Evolutionary conservation across 2,797 vertebrate genomes (phyloP), one percentile per base, ranked within the genome.

Genomic region (Amniataba percoides): DNA sequence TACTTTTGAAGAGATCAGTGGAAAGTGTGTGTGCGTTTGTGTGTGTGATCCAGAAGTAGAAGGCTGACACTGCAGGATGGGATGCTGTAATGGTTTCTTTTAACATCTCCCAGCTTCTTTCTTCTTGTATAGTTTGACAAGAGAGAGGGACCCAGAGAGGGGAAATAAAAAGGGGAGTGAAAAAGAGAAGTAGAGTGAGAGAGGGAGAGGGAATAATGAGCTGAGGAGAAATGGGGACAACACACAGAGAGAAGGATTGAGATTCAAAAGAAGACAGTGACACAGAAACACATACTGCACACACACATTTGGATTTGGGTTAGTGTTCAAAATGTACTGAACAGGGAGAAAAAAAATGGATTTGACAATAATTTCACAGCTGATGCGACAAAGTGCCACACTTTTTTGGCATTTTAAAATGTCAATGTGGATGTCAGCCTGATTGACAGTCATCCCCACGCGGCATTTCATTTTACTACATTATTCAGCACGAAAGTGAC

Each of bases 321-420:
- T 55, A 10, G 19, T n/a, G 25, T 59, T 80, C 36, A 58, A 53
- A 53, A 68, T 27, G 3, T 45, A 43, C 12, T 51, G n/a, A 71
- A 71, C 27, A 45, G 48, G 13, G 25, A n/a, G 23, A 21, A 42
- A 43, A 71, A 61, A 77, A 43, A 11, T 4, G 19, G 46, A 2
- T 76, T 48, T 36, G 42, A 75, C 42, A 86, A 64, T 79, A 60
- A 71, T 66, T 66, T 43, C 34, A 61, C 0, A 51, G 45, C 36
- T 43, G 62, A 81, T 57, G 12, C 0, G 2, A 65, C 55, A 63
- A 69, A 72, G 46, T 53, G 57, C 7, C 7, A 62, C 46, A 72
- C 56, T 68, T 72, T 67, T 62, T 49, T 67, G 71, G 31, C 75
- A 83, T 83, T 87, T 89, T 61, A 56, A 85, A 87, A 88, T 87